A percentile compares a stretch with the other conserved stretches of the same genome.
Conservation (phyloP, 2,888 invertebrate species). For the Cheilosia pagana region DNA sequence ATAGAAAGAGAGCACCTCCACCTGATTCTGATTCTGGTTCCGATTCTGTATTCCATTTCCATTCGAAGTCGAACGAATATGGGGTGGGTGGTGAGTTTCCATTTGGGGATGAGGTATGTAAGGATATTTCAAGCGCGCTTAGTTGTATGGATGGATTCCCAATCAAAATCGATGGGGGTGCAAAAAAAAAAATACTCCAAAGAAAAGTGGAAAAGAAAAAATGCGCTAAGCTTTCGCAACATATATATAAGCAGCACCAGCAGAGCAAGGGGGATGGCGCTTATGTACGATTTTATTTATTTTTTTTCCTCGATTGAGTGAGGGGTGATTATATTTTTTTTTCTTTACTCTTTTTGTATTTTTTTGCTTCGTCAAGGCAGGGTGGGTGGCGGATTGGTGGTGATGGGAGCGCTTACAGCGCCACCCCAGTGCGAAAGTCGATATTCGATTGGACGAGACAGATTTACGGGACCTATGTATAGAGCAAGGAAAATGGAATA, state of each 20-base stretch:
- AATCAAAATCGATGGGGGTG: constrained; percentile 82
- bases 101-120: constrained; percentile 66
- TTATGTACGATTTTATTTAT: constrained; percentile 60
- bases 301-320: constrained; percentile 65
- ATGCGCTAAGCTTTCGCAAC: constrained; percentile 60
- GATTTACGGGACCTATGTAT: constrained; percentile 63
- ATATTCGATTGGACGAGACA: constrained; percentile 76
- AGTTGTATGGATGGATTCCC: constrained; percentile 82
- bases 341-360: constrained; percentile 59
- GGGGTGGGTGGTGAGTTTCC: constrained; percentile 41
- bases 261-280: constrained; percentile 72
- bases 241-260: constrained; percentile 37
- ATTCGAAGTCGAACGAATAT: constrained; percentile 64
- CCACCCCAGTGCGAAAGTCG: constrained; percentile 73
- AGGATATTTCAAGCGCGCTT: constrained; percentile 75
- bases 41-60: constrained; percentile 60
- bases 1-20: constrained; percentile 70
- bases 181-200: constrained; percentile 59
- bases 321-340: constrained; percentile 69
- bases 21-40: constrained; percentile 52
- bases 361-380: constrained; percentile 32
- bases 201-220: constrained; percentile 69
- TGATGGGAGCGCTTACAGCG: constrained; percentile 59
- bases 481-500: constrained; percentile 52
- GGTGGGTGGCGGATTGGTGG: constrained; percentile 55